Percentiles rank a stretch among this genome's conserved stretches.
Evolutionary conservation across 2,888 invertebrate genomes (phyloP).

Genomic region (Eledona agricola): DNA sequence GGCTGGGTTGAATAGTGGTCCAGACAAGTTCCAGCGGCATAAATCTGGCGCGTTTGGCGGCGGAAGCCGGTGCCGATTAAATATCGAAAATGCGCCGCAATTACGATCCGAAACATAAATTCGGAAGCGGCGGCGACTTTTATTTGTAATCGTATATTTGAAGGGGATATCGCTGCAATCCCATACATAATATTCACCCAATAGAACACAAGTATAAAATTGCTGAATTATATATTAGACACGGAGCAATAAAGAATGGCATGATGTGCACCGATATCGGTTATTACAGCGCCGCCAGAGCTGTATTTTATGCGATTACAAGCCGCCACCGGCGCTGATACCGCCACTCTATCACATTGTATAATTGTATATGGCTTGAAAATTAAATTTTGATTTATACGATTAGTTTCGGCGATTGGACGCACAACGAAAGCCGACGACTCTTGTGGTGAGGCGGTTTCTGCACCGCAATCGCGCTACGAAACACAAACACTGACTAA

Average conservation of each 20-base stretch:
- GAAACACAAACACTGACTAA: no score
- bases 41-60: no score
- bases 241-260: slow-evolving; percentile 36
- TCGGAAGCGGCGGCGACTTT: slow-evolving; percentile 13
- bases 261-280: slow-evolving; percentile 37
- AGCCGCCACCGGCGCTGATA: slow-evolving; percentile 32
- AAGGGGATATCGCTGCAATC: slow-evolving; percentile 24
- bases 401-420: slow-evolving; percentile 41
- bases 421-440: slow-evolving; percentile 4
- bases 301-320: slow-evolving; percentile 38
- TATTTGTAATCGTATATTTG: slow-evolving; percentile 24
- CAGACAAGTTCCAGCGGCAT: no score
- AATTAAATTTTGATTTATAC: slow-evolving; percentile 49
- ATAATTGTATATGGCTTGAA: slow-evolving; percentile 48
- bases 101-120: no score
- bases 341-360: slow-evolving; percentile 40
- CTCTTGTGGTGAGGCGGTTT: no score
- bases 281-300: slow-evolving; percentile 33
- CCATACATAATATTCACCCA: slow-evolving; percentile 38
- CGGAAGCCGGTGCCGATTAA: no score
- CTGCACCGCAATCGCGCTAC: no score
- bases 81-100: no score
- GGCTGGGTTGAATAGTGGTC: slow-evolving; percentile 38
- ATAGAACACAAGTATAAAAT: slow-evolving; percentile 39
- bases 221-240: slow-evolving; percentile 38